Evolutionary conservation across 2,797 vertebrate genomes (phyloP).

Genomic region (Phoebastria nigripes): DNA sequence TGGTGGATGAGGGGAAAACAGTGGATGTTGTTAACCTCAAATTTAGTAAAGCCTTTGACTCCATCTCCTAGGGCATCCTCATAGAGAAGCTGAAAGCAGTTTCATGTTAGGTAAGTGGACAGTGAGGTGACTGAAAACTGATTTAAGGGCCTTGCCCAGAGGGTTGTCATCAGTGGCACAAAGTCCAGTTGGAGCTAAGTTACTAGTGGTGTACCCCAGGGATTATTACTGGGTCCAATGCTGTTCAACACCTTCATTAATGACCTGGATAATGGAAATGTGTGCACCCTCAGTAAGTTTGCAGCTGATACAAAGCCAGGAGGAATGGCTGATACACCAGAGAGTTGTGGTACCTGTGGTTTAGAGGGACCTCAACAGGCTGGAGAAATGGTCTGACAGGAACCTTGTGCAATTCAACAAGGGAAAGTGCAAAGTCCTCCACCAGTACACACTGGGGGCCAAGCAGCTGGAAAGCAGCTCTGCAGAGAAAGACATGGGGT

Average conservation of each 20-base stretch:
- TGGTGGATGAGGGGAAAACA: background rate
- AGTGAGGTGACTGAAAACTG: background rate
- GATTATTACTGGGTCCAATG: background rate
- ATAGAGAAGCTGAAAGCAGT: background rate
- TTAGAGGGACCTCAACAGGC: background rate
- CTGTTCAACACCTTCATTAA: background rate
- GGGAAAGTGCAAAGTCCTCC: background rate
- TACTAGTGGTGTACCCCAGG: background rate
- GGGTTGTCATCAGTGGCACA: background rate
- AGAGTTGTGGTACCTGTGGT: background rate
- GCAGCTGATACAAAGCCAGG: background rate
- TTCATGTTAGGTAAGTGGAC: background rate
- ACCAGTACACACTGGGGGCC: too few species aligned
- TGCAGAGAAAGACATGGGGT: background rate
- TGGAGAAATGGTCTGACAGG: background rate
- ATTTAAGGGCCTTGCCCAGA: background rate
- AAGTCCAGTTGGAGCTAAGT: background rate
- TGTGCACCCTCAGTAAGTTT: background rate
- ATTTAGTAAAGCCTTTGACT: background rate
- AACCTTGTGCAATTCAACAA: background rate
- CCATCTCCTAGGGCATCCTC: background rate
- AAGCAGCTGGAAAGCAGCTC: background rate
- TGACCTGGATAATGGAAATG: background rate
- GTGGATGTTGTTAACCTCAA: background rate
- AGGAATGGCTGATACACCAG: background rate